These are phyloP conservation scores for Ctena decussata DNA, from an alignment of 2,888 invertebrate species.

Conservation along the genomic window DNA sequence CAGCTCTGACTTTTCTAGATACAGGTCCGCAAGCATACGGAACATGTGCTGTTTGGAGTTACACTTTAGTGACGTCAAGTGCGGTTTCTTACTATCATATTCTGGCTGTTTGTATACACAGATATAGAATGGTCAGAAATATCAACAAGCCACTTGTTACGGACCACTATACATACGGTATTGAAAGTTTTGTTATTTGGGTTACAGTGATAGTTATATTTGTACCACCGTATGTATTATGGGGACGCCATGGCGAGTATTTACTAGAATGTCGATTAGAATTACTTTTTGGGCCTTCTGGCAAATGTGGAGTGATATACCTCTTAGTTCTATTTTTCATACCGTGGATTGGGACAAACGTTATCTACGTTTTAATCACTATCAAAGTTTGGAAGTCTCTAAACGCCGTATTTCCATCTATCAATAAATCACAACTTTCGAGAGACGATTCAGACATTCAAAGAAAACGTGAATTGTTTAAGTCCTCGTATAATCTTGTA, in stretches of 20 bases:
- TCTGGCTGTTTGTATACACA: neutral
- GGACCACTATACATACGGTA: neutral
- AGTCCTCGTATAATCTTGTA: neutral
- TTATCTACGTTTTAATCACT: neutral
- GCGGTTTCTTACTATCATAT: neutral
- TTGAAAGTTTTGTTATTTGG: neutral
- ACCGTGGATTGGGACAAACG: neutral
- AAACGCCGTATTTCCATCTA: neutral
- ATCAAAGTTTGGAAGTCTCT: neutral
- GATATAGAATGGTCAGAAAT: neutral
- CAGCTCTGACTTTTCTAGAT: neutral
- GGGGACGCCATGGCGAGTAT: neutral
- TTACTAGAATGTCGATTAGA: neutral
- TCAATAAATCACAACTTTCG: neutral
- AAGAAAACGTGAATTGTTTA: neutral
- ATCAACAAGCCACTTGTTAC: neutral
- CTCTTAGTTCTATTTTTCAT: neutral
- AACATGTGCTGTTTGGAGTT: neutral
- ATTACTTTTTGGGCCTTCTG: neutral
- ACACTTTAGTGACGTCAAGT: neutral
- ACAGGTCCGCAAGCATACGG: neutral
- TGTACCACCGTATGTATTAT: neutral
- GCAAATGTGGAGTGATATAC: neutral
- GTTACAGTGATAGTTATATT: neutral
- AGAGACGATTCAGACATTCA: neutral